Base-by-base conservation (phyloP, 2,113 vertebrate species). In the Columba janthina region DNA sequence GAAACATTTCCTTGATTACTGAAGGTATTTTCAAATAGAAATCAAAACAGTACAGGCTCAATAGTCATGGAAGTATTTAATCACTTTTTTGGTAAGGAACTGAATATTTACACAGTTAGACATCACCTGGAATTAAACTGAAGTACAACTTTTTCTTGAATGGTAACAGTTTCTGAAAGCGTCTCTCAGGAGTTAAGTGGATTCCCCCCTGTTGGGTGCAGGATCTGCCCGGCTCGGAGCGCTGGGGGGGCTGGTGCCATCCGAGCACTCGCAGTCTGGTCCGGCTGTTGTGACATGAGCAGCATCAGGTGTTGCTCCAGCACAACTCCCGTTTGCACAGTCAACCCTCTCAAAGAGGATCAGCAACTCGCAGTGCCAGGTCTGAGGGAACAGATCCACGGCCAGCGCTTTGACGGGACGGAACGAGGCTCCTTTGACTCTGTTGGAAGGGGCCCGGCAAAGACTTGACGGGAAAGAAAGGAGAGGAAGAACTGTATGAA, bases 371-470 rank as follows among this genome's bases (percentile, higher is more conserved):
- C 99, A 99, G 46, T 99, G 99, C 66, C 98, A 97, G 16, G 99
- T 99, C 95, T 99, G 99, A 7, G 99, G 99, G 94, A 99, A 99
- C 65, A 99, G 98, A 90, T 99, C 99, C 96, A 99, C 99, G 0
- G 99, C 98, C 98, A 99, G 88, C 6, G 99, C 98, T 96, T 97
- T 97, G 20, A 99, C 75, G 0, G 99, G 99, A 12, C 98, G 98
- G 97, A 99, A 99, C 0, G 99, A 97, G 1, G 95, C 95, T 51
- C 99, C 99, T 29, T 98, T 99, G 11, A 99, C 99, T 14, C 99
- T 97, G 93, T 99, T 99, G 57, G 99, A 99, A 3, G 99, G 99
- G 4, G 99, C 98, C 85, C 99, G 98, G 95, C 99, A 99, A 58
- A 99, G 98, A 73, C 98, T 99, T n/a, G 20, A 20, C 0, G 26